Evolutionary conservation across 2,797 vertebrate genomes (phyloP), one percentile per base, ranked within the genome.

Genomic region (Rhinophrynus dorsalis): DNA sequence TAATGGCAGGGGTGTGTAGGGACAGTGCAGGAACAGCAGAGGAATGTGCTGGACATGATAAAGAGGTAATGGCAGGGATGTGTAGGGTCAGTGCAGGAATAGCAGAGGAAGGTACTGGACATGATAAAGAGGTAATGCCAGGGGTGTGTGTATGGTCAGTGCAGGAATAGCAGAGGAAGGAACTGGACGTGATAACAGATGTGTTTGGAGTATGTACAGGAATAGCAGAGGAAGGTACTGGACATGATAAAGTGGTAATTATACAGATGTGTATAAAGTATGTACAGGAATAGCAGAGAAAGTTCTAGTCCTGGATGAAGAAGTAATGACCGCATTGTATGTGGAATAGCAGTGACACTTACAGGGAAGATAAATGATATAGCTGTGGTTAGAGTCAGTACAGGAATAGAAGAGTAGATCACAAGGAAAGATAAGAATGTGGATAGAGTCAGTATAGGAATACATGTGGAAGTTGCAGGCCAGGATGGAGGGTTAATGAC

Each of bases 181-280:
- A 47, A 23, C 17, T 13, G 18, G 20, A 12, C 30, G 15, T 40
- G 33, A 21, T 68, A 74, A 75, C 79, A 77, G 80, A 12, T 37
- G 35, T 4, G 40, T n/a, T n/a, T n/a, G n/a, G n/a, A n/a, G n/a
- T n/a, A n/a, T n/a, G n/a, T n/a, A n/a, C n/a, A n/a, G 20, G 40
- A n/a, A 2, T 17, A 6, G 40, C 8, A 6, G 3, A 17, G 38
- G 6, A 2, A 40, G 6, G 3, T 3, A 8, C 2, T 4, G 38
- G 38, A 37, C 6, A 13, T 12, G 4, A 30, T 30, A 37, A 13
- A 40, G 38, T 13, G 38, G 38, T 30, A 30, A 30, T 4, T 4
- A 30, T 30, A 6, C 5, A 6, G n/a, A 15, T 6, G 38, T 13
- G 5, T n/a, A n/a, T n/a, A n/a, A 40, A 15, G n/a, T 30, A 9